Evolutionary conservation across 2,888 invertebrate genomes (phyloP).

Genomic region (Octonoba sinensis): DNA sequence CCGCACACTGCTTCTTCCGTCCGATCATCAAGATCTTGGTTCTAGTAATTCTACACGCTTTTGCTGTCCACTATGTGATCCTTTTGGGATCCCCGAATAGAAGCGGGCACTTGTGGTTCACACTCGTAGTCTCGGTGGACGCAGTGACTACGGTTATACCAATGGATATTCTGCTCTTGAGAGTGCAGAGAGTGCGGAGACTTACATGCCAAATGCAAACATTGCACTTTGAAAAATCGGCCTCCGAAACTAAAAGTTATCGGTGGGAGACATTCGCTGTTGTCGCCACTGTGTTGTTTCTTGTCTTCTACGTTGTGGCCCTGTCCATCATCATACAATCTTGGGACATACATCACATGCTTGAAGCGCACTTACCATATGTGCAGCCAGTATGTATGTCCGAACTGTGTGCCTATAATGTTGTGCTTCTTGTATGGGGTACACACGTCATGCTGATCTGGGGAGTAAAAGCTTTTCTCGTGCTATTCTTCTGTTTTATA

Average conservation of each 20-base stretch:
- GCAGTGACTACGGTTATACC: conserved; percentile 62
- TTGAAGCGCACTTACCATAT: conserved; percentile 57
- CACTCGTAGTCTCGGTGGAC: conserved; percentile 60
- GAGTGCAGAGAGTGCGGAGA: conserved; percentile 41
- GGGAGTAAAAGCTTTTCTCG: conserved; percentile 58
- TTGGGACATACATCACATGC: conserved; percentile 63
- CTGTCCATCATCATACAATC: conserved; percentile 61
- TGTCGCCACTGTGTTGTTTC: conserved; percentile 41
- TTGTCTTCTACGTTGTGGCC: conserved; percentile 60
- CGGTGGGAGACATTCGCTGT: conserved; percentile 56
- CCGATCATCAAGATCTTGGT: conserved; percentile 53
- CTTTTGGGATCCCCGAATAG: conserved; percentile 54
- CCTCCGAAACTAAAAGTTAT: conserved; percentile 43
- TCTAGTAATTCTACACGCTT: conserved; percentile 49
- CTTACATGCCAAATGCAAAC: conserved; percentile 55
- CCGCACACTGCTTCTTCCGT: conserved; percentile 49
- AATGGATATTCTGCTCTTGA: conserved; percentile 53
- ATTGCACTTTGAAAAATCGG: conserved; percentile 53
- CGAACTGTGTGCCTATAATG: conserved; percentile 57
- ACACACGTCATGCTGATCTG: conserved; percentile 61
- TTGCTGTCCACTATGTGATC: conserved; percentile 58
- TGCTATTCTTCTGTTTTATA: conserved; percentile 61
- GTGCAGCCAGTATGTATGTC: conserved; percentile 53
- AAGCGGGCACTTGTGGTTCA: conserved; percentile 59
- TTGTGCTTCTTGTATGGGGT: conserved; percentile 58